Conservation (phyloP, 2,797 vertebrate species). For the Molossus alvarezi region DNA sequence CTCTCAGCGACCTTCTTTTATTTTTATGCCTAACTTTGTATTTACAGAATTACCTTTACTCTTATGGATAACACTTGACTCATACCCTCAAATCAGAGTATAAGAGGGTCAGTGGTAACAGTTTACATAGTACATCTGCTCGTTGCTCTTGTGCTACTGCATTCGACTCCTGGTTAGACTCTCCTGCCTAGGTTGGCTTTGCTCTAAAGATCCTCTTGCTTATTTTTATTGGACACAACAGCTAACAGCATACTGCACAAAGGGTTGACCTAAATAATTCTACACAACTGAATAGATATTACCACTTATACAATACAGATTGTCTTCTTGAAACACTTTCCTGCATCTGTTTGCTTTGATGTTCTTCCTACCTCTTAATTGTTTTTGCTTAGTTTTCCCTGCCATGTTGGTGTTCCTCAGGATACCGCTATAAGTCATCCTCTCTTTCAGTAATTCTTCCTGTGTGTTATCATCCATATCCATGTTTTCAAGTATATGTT, state of each 20-base stretch:
- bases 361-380: not conserved
- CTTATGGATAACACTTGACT: conserved; percentile 7
- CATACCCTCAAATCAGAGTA: not conserved
- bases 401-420: not conserved
- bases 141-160: not conserved
- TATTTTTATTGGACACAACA: conserved; percentile 37
- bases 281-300: not conserved
- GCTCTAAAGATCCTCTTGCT: not conserved
- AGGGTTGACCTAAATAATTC: not conserved
- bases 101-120: not conserved
- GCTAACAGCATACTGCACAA: not conserved
- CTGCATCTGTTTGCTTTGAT: not conserved
- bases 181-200: not conserved
- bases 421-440: not conserved
- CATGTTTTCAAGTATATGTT: not conserved
- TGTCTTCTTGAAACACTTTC: not conserved
- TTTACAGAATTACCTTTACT: conserved; percentile 48
- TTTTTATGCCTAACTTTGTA: conserved; percentile 12
- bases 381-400: not conserved
- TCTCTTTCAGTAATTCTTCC: not conserved
- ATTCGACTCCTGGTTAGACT: not conserved
- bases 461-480: not conserved
- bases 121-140: not conserved
- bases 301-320: not conserved
- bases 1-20: not conserved